phyloP scores from a whole-genome alignment of 2,888 invertebrate species.

The Hanleya hanleyi region DNA sequence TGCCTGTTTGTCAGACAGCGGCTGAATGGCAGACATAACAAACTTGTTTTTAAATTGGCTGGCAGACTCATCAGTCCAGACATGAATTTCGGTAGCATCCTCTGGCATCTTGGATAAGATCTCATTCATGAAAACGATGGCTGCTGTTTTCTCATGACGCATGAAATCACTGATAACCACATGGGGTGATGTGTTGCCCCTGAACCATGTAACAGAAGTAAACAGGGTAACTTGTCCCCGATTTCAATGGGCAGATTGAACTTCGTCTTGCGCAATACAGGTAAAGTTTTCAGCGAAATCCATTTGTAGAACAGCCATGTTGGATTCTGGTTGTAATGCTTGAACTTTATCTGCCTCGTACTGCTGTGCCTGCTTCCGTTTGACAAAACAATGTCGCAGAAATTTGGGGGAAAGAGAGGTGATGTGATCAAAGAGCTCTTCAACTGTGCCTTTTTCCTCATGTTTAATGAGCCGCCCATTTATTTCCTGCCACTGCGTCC shows the following conservation, averaged over 20 bases:
- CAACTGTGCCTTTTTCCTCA: neutral
- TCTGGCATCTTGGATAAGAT: neutral
- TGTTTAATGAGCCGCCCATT: neutral
- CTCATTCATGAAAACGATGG: constrained; percentile 5
- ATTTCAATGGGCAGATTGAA: constrained; percentile 9
- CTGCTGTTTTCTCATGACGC: constrained; percentile 6
- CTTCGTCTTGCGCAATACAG: constrained; percentile 11
- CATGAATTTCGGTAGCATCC: neutral
- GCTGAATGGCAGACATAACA: constrained; percentile 4
- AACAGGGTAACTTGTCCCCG: constrained; percentile 13
- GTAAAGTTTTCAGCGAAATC: constrained; percentile 10
- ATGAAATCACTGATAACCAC: constrained; percentile 6
- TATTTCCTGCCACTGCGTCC: neutral
- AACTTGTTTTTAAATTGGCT: constrained; percentile 17
- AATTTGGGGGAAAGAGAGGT: neutral
- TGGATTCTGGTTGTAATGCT: neutral
- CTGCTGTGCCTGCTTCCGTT: neutral
- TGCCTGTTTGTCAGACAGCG: neutral
- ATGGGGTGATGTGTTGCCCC: neutral
- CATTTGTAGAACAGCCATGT: constrained; percentile 9
- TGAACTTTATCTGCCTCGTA: neutral
- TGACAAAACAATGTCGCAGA: neutral
- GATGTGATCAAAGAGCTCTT: constrained; percentile 2
- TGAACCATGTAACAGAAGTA: constrained; percentile 2
- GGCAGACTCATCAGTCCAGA: constrained; percentile 9